These are phyloP conservation scores for Cataglyphis albicans DNA, from an alignment of 2,888 invertebrate species.

Conservation along the genomic window DNA sequence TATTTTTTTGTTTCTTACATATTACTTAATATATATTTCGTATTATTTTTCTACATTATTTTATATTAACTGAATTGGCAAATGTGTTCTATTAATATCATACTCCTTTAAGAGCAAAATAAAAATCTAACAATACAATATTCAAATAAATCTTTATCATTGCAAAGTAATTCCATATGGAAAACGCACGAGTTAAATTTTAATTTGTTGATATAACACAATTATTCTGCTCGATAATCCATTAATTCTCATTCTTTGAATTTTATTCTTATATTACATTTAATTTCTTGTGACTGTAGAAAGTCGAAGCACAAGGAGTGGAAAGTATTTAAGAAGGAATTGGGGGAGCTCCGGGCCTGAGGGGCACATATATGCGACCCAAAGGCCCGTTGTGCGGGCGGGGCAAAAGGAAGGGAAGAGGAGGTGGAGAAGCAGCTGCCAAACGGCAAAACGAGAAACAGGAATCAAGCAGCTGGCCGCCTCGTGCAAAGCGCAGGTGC, in stretches of 20 bases:
- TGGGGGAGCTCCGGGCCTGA: not conserved
- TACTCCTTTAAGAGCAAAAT: not conserved
- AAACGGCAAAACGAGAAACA: constrained; percentile 72
- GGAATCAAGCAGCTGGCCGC: constrained; percentile 85
- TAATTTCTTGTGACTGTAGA: constrained; percentile 10
- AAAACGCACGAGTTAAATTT: constrained; percentile 3
- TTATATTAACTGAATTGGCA: constrained; percentile 1
- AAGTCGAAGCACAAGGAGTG: constrained; percentile 22
- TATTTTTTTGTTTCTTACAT: not conserved
- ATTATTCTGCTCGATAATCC: not conserved
- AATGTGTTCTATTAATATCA: not conserved
- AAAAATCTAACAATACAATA: not conserved
- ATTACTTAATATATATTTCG: not conserved
- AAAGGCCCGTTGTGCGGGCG: constrained; percentile 59
- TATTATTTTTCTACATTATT: not conserved
- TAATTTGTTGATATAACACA: not conserved
- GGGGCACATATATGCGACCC: constrained; percentile 52
- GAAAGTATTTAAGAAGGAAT: constrained; percentile 27
- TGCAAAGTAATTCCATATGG: not conserved
- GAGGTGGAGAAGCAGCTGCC: constrained; percentile 70
- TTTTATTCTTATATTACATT: constrained; percentile 12
- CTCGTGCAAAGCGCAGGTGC: constrained; percentile 82
- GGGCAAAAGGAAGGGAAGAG: constrained; percentile 25
- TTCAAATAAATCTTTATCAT: not conserved
- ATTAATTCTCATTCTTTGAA: not conserved